These are phyloP conservation scores for Chironex yamaguchii DNA, from an alignment of 30 jellyfish, hydroid and myxozoan species.

Conservation along the genomic window DNA sequence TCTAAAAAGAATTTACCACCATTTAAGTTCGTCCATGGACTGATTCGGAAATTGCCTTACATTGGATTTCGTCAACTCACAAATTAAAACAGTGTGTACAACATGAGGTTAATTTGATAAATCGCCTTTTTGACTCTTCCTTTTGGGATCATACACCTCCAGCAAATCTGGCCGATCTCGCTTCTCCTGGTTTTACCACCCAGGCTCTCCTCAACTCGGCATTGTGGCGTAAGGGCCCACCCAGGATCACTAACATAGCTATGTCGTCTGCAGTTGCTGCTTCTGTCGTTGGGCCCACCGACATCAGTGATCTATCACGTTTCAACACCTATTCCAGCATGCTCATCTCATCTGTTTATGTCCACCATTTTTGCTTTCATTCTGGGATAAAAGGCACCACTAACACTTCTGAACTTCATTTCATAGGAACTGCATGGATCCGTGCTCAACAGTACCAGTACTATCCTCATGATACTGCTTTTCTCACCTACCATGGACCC, in stretches of 20 bases:
- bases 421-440: slow-evolving; percentile 8
- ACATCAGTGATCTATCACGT: slow-evolving; percentile 1
- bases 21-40: slow-evolving; percentile 33
- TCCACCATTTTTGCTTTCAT: slow-evolving; percentile 12
- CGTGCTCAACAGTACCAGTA: background rate
- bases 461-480: slow-evolving; percentile 14
- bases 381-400: slow-evolving; percentile 22
- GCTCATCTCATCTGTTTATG: slow-evolving; percentile 8
- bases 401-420: slow-evolving; percentile 1
- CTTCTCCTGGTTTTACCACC: slow-evolving; percentile 4
- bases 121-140: slow-evolving; percentile 6
- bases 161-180: slow-evolving; percentile 20
- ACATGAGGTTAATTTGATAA: slow-evolving; percentile 4
- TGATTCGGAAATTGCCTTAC: slow-evolving; percentile 30
- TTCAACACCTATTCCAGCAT: slow-evolving; percentile 9
- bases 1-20: background rate
- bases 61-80: slow-evolving; percentile 34
- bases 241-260: slow-evolving; percentile 17
- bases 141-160: slow-evolving; percentile 51
- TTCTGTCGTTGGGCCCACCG: slow-evolving; percentile 23
- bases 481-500: background rate
- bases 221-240: slow-evolving; percentile 16
- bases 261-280: background rate
- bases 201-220: slow-evolving; percentile 11
- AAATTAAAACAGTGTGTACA: slow-evolving; percentile 8